Percentiles rank a stretch among this genome's conserved stretches.
These are phyloP conservation scores for Orchesellides sinensis DNA, from an alignment of 2,888 invertebrate species.

Conservation along the genomic window DNA sequence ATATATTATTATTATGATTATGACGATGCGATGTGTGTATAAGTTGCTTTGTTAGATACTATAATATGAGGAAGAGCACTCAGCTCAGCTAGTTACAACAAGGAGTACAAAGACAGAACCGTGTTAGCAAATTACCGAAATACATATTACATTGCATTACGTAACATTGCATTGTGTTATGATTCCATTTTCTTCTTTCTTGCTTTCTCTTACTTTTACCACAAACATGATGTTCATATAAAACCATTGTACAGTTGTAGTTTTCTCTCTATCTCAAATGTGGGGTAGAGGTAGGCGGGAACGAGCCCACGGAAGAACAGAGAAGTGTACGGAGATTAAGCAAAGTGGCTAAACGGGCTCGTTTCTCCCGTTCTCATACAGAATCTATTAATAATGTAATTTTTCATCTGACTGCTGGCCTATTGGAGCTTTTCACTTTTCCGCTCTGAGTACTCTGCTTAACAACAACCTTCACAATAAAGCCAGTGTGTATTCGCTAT, in stretches of 20 bases:
- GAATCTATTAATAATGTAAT: slow-evolving; percentile 56
- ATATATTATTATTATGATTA: slow-evolving; percentile 9
- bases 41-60: background rate
- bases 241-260: background rate
- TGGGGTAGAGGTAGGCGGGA: background rate
- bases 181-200: background rate
- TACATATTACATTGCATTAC: background rate
- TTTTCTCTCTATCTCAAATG: no score
- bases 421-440: background rate
- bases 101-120: background rate
- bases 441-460: no score
- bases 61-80: background rate
- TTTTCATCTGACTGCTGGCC: slow-evolving; percentile 19
- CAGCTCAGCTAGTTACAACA: background rate
- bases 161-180: background rate
- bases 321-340: slow-evolving; percentile 15
- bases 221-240: slow-evolving; percentile 49
- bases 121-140: background rate
- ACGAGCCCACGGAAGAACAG: no score
- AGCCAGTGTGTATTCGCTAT: no score
- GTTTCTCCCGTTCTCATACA: slow-evolving; percentile 16
- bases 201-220: slow-evolving; percentile 26
- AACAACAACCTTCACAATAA: slow-evolving; percentile 26
- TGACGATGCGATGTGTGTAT: background rate
- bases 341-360: slow-evolving; percentile 27